These are phyloP conservation scores for Archips xylosteana DNA, from an alignment of 2,888 invertebrate genomes.

Conservation along the genomic window DNA sequence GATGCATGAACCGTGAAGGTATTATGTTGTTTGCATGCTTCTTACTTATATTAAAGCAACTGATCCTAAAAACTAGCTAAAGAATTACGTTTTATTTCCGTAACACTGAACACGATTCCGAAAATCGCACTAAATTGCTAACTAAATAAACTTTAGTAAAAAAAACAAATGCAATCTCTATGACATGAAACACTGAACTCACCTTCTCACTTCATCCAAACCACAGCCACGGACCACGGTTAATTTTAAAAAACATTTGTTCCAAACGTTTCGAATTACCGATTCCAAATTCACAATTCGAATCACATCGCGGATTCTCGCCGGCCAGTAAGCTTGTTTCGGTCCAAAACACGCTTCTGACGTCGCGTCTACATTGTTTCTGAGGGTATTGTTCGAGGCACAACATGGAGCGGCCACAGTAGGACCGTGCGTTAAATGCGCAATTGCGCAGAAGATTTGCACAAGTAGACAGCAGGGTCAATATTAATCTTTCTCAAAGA, in stretches of 20 bases:
- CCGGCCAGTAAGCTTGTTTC: slow-evolving; percentile 52
- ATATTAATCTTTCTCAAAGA: not conserved
- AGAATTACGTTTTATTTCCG: too few species aligned
- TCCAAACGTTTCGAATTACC: slow-evolving; percentile 38
- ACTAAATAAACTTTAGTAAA: not conserved
- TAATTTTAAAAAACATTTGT: slow-evolving; percentile 38
- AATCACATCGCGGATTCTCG: slow-evolving; percentile 26
- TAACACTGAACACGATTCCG: too few species aligned
- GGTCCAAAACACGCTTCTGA: slow-evolving; percentile 59
- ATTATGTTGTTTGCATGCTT: too few species aligned
- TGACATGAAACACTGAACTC: slow-evolving; percentile 4
- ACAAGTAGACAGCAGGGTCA: not conserved
- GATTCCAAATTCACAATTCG: slow-evolving; percentile 33
- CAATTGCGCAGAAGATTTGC: slow-evolving; percentile 11
- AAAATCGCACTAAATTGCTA: not conserved
- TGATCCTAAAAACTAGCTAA: too few species aligned
- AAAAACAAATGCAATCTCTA: not conserved
- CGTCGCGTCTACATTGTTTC: slow-evolving; percentile 50
- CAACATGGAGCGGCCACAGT: slow-evolving; percentile 14
- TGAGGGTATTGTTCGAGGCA: slow-evolving; percentile 41
- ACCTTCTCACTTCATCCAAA: slow-evolving; percentile 22
- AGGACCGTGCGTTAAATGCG: slow-evolving; percentile 9
- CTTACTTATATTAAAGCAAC: too few species aligned
- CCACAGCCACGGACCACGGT: not conserved
- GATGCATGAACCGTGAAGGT: too few species aligned